Base-by-base conservation (phyloP, 2,113 vertebrate genomes). In the Myrmecophaga tridactyla region DNA sequence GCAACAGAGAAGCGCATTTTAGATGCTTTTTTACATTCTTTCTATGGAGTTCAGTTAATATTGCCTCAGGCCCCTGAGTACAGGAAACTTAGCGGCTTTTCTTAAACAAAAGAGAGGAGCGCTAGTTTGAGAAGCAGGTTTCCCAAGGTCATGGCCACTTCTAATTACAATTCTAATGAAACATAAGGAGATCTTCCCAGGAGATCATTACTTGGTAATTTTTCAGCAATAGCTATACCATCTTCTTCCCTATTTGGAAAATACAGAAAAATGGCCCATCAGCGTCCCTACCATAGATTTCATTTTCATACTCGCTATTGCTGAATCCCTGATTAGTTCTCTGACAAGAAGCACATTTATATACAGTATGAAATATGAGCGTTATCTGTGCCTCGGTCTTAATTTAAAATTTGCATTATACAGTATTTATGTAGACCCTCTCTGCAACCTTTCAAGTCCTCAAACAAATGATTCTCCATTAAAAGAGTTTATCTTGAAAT, bases 131-230 rank as follows among this genome's bases (percentile, higher is more conserved):
- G 95, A 98, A 97, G 96, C 95, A 98, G 98, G 97, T 97, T 98
- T 98, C 97, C 95, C 98, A 98, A 98, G 98, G 98, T 97, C 97
- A 96, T 0, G 97, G 98, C 96, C 97, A 98, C 97, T 97, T 98
- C 97, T 98, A 98, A 98, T 98, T 98, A 98, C 97, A 98, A 98
- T 98, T 98, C 98, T 98, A 98, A 98, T 98, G 98, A 98, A 98
- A 98, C 97, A 97, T 98, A 98, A 98, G 98, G 98, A 97, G 97
- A 98, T 98, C 98, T 98, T 98, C 98, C 98, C 98, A 97, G 98
- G 98, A 98, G 98, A 98, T 98, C 97, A 98, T 98, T 98, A 98
- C 97, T 98, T 96, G 97, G 98, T 97, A 98, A 98, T 98, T 98
- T 98, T 98, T 98, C 97, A 98, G 97, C 98, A 98, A 98, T 97